A percentile compares a stretch with the other conserved stretches of the same genome.
phyloP scores from a whole-genome alignment of 2,888 invertebrate species.

The Isotomurus palustris region DNA sequence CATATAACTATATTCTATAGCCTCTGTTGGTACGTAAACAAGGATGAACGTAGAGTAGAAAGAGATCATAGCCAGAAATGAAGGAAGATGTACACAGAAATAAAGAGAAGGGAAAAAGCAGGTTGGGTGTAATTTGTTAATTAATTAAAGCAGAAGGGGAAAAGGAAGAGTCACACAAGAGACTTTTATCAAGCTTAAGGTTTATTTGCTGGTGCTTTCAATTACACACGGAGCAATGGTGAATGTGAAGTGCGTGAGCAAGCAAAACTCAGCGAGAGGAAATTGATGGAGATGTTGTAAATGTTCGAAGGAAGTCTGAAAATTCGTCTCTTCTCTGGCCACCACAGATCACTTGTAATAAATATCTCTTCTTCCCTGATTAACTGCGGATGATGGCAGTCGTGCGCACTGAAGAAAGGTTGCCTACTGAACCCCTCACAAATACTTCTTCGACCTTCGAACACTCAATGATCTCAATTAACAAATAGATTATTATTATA shows the following conservation, averaged over 20 bases:
- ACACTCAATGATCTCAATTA: not conserved
- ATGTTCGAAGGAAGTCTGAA: not conserved
- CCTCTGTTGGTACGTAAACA: too few species aligned
- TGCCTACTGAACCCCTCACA: not conserved
- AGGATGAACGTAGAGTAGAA: too few species aligned
- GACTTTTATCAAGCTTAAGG: too few species aligned
- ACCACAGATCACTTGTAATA: too few species aligned
- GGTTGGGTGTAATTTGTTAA: constrained; percentile 35
- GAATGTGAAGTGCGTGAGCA: constrained; percentile 4
- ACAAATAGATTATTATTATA: too few species aligned
- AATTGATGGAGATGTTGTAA: not conserved
- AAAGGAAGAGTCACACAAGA: not conserved
- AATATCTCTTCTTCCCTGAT: too few species aligned
- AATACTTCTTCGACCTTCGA: not conserved
- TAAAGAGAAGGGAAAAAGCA: not conserved
- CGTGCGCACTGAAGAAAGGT: too few species aligned
- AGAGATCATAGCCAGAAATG: too few species aligned
- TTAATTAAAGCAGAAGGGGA: constrained; percentile 26
- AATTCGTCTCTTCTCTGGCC: too few species aligned
- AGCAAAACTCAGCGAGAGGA: constrained; percentile 2
- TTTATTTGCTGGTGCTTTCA: not conserved
- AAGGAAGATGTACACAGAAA: not conserved
- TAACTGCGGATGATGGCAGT: too few species aligned
- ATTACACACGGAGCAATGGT: not conserved
- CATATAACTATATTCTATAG: too few species aligned